Percentiles rank a stretch among this genome's conserved stretches.
These are phyloP conservation scores for fruit fly (Drosophila melanogaster) DNA, from an alignment of 1,140 invertebrate species.

Conservation along the genomic window Release_6_plus_ISO1_MT NT_033779.5:17672501-17673000, in stretches of 20 bases:
- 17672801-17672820: too few species aligned
- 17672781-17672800: too few species aligned
- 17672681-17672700: background rate
- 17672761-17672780: too few species aligned
- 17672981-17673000: conserved; percentile 64
- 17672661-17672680: conserved; percentile 22
- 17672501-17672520: conserved; percentile 57
- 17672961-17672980: conserved; percentile 55
- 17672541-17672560: background rate
- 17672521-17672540: conserved; percentile 34
- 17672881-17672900: too few species aligned
- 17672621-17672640: conserved; percentile 62
- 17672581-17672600: conserved; percentile 29
- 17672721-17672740: too few species aligned
- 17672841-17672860: too few species aligned
- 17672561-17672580: conserved; percentile 25
- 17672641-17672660: conserved; percentile 40
- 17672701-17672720: background rate
- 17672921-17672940: conserved; percentile 1
- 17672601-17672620: conserved; percentile 17
- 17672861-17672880: too few species aligned
- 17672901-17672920: background rate
- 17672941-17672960: conserved; percentile 15
- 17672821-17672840: too few species aligned
- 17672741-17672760: too few species aligned